These are phyloP conservation scores for Athene cunicularia DNA, from an alignment of 2,113 vertebrate genomes.

Conservation along the genomic window DNA sequence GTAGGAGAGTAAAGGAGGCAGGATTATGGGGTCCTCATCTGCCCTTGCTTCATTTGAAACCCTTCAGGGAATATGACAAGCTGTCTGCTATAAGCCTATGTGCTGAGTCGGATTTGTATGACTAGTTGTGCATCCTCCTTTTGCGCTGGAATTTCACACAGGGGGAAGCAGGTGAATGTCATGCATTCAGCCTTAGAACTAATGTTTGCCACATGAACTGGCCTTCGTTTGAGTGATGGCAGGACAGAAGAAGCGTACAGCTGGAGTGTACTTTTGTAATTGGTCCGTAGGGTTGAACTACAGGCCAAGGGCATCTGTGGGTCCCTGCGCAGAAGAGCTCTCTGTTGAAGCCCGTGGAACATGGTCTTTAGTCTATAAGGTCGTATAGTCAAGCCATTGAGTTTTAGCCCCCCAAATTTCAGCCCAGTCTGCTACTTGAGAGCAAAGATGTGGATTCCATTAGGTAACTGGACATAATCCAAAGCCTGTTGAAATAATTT, in stretches of 20 bases:
- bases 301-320: neutral
- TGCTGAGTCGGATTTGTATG: neutral
- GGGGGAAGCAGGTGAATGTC: neutral
- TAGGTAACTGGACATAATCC: neutral
- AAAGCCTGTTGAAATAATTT: neutral
- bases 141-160: neutral
- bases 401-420: neutral
- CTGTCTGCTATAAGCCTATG: neutral
- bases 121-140: neutral
- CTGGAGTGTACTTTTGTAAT: neutral
- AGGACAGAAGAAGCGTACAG: neutral
- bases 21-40: neutral
- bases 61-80: neutral
- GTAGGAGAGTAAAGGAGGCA: neutral
- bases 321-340: neutral
- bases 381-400: neutral
- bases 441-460: constrained; percentile 10
- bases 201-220: neutral
- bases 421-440: neutral
- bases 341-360: neutral
- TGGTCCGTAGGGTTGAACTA: neutral
- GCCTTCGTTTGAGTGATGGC: neutral
- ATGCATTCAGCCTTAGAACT: neutral
- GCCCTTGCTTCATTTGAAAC: neutral
- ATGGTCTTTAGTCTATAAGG: neutral